These are phyloP conservation scores for Typhlomys cinereus DNA, from an alignment of 2,113 vertebrate species.

Conservation along the genomic window DNA sequence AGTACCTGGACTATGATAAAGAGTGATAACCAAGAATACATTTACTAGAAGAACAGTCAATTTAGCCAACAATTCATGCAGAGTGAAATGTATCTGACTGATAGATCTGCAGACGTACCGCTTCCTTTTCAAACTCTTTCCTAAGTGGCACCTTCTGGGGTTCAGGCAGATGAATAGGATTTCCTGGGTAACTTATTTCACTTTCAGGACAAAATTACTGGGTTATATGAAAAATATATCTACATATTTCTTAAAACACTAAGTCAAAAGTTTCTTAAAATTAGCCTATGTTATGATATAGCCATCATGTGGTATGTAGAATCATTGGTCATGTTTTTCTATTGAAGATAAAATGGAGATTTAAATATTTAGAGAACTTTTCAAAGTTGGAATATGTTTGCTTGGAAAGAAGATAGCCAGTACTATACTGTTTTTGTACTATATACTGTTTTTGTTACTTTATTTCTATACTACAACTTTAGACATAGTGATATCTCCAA, in stretches of 20 bases:
- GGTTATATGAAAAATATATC: background rate
- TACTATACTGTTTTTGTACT: background rate
- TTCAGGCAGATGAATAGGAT: fast-evolving
- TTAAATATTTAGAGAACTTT: background rate
- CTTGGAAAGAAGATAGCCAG: background rate
- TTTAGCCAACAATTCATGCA: background rate
- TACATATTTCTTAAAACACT: conserved; percentile 27
- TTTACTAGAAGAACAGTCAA: background rate
- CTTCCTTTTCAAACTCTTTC: background rate
- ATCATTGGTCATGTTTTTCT: background rate
- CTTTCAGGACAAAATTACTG: background rate
- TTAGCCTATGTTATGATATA: background rate
- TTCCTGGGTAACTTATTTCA: background rate
- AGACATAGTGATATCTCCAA: background rate
- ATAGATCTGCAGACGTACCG: background rate
- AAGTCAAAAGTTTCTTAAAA: background rate
- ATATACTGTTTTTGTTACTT: background rate
- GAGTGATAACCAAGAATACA: background rate
- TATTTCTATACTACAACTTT: background rate
- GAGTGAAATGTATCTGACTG: background rate
- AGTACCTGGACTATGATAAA: background rate
- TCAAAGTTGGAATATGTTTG: background rate
- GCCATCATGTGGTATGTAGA: background rate
- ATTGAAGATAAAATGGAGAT: background rate
- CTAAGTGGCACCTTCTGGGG: background rate